phyloP scores from a whole-genome alignment of 1,140 invertebrate genomes.

The Papilio glaucus region DNA sequence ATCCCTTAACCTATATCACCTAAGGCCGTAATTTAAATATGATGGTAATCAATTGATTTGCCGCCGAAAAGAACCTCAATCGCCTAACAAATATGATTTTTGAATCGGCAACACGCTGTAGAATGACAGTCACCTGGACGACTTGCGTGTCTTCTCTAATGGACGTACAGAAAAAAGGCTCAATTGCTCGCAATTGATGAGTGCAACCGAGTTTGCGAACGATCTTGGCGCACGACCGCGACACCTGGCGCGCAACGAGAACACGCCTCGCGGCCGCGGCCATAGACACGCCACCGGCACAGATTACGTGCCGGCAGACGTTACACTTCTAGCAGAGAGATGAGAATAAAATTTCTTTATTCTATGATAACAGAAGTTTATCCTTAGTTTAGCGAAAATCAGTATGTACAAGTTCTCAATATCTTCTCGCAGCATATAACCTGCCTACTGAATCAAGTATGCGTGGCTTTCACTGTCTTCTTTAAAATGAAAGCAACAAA shows the following conservation, averaged over 20 bases:
- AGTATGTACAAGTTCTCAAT: too few relatives aligned
- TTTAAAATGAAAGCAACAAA: too few relatives aligned
- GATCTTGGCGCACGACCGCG: slow-evolving; percentile 60
- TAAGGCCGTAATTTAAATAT: too few relatives aligned
- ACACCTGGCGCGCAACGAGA: slow-evolving; percentile 59
- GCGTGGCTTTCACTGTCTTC: too few relatives aligned
- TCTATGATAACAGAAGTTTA: too few relatives aligned
- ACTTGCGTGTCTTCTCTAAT: slow-evolving; percentile 67
- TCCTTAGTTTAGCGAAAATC: too few relatives aligned
- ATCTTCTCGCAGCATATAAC: too few relatives aligned
- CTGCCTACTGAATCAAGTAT: too few relatives aligned
- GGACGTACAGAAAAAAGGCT: slow-evolving; percentile 63
- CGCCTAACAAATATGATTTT: background rate
- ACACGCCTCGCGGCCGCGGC: slow-evolving; percentile 41
- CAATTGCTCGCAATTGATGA: slow-evolving; percentile 69
- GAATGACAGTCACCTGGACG: slow-evolving; percentile 45
- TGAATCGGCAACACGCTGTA: slow-evolving; percentile 50
- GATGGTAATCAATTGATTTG: too few relatives aligned
- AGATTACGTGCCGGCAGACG: background rate
- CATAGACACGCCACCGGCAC: slow-evolving; percentile 39
- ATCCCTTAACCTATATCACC: too few relatives aligned
- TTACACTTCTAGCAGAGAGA: too few relatives aligned
- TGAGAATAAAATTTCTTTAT: too few relatives aligned
- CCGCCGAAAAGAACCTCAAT: background rate
- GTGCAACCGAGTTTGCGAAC: slow-evolving; percentile 57